These are phyloP conservation scores for Pardosa pseudoannulata DNA, from an alignment of 2,888 invertebrate species.

Conservation along the genomic window DNA sequence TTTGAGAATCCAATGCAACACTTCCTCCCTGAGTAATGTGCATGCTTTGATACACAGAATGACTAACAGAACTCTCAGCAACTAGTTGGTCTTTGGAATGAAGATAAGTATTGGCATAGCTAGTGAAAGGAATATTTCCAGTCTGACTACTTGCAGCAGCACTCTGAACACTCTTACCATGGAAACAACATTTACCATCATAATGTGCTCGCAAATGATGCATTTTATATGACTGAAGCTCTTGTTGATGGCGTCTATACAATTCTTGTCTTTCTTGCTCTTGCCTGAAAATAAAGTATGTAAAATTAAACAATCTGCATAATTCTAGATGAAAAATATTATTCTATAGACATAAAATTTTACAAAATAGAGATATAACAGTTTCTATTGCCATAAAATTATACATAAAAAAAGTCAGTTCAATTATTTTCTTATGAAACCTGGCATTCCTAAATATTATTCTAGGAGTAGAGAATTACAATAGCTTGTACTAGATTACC, in stretches of 20 bases:
- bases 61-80: slow-evolving; percentile 10
- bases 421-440: no score
- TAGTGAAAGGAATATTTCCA: slow-evolving; percentile 22
- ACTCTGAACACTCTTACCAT: slow-evolving; percentile 35
- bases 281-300: slow-evolving; percentile 77
- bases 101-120: slow-evolving; percentile 16
- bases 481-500: no score
- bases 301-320: no score
- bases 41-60: slow-evolving; percentile 24
- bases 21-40: slow-evolving; percentile 27
- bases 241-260: slow-evolving; percentile 79
- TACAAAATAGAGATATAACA: no score
- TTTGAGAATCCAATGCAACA: slow-evolving; percentile 19
- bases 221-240: slow-evolving; percentile 73
- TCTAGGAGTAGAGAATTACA: no score
- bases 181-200: slow-evolving; percentile 55
- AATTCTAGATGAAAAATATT: no score
- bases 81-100: slow-evolving; percentile 31
- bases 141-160: slow-evolving; percentile 35
- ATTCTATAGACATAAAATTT: no score
- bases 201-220: slow-evolving; percentile 52
- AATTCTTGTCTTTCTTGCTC: slow-evolving; percentile 81
- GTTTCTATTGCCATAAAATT: no score
- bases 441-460: no score
- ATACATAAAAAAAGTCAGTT: no score